Evolutionary conservation across 2,113 vertebrate species (phyloP).

Genomic region (Gymnarchus niloticus): DNA sequence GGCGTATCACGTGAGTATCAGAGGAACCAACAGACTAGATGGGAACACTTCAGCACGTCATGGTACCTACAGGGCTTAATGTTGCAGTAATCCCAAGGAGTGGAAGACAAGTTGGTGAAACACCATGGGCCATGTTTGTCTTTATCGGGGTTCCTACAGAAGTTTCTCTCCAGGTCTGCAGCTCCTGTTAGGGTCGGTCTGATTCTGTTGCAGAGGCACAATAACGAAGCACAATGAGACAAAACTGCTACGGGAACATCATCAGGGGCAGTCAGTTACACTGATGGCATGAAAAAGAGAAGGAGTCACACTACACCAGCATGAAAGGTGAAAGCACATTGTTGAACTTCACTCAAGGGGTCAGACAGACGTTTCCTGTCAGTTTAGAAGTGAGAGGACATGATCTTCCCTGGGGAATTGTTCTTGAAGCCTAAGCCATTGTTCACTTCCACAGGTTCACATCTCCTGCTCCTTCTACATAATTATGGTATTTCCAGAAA

Average conservation of each 20-base stretch:
- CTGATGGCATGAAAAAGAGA: neutral
- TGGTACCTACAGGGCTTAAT: constrained; percentile 83
- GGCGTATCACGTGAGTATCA: neutral
- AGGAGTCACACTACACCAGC: neutral
- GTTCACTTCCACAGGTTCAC: neutral
- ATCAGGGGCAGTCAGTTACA: neutral
- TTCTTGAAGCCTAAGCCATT: neutral
- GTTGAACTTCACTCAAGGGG: constrained; percentile 19
- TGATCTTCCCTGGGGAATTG: constrained; percentile 48
- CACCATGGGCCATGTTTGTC: constrained; percentile 97
- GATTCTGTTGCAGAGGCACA: constrained; percentile 52
- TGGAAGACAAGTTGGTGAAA: constrained; percentile 78
- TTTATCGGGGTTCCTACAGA: constrained; percentile 90
- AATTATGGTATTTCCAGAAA: neutral
- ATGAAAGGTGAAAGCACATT: neutral
- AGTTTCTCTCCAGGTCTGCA: constrained; percentile 80
- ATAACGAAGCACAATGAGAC: constrained; percentile 16
- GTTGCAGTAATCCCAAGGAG: constrained; percentile 94
- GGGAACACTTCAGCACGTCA: neutral
- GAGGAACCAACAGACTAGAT: neutral
- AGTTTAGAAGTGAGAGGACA: constrained; percentile 47
- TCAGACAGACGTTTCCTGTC: constrained; percentile 38
- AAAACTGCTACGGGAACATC: neutral
- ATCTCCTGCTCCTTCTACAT: neutral
- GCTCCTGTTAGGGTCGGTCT: constrained; percentile 61